These are phyloP conservation scores for Sphaeramia orbicularis DNA, from an alignment of 2,797 vertebrate genomes.

Conservation along the genomic window DNA sequence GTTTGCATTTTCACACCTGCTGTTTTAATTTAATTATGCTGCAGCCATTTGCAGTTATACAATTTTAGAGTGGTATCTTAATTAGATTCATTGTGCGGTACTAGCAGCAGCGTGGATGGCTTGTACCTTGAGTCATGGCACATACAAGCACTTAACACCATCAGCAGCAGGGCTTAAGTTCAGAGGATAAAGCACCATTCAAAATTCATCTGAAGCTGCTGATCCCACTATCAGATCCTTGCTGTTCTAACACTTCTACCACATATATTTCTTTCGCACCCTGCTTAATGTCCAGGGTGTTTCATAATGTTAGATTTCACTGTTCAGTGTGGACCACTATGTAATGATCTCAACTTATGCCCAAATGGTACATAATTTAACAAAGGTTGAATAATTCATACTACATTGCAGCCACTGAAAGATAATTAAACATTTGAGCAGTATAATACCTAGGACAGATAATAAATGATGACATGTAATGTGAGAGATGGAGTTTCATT, in stretches of 20 bases:
- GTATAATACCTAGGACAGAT: constrained; percentile 65
- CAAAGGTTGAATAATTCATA: constrained; percentile 79
- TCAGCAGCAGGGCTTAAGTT: constrained; percentile 38
- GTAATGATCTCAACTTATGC: constrained; percentile 69
- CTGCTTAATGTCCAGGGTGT: constrained; percentile 47
- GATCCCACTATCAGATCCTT: constrained; percentile 49
- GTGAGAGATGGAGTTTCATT: constrained; percentile 47
- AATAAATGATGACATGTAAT: constrained; percentile 54
- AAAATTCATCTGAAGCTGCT: constrained; percentile 57
- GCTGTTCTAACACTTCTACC: constrained; percentile 37
- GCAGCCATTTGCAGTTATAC: background rate
- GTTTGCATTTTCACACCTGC: too few species aligned
- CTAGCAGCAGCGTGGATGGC: background rate
- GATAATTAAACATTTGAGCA: constrained; percentile 75
- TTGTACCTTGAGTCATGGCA: constrained; percentile 19
- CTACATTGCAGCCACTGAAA: constrained; percentile 57
- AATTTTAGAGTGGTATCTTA: background rate
- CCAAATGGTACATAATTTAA: constrained; percentile 78
- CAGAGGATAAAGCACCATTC: constrained; percentile 54
- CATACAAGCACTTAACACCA: constrained; percentile 37
- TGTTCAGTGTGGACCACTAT: constrained; percentile 41
- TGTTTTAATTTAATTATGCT: background rate
- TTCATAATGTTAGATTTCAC: constrained; percentile 59
- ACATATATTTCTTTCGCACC: constrained; percentile 49
- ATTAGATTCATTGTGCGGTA: background rate